Evolutionary conservation across 2,888 invertebrate genomes (phyloP).

Genomic region (Opisthograptis luteolata): DNA sequence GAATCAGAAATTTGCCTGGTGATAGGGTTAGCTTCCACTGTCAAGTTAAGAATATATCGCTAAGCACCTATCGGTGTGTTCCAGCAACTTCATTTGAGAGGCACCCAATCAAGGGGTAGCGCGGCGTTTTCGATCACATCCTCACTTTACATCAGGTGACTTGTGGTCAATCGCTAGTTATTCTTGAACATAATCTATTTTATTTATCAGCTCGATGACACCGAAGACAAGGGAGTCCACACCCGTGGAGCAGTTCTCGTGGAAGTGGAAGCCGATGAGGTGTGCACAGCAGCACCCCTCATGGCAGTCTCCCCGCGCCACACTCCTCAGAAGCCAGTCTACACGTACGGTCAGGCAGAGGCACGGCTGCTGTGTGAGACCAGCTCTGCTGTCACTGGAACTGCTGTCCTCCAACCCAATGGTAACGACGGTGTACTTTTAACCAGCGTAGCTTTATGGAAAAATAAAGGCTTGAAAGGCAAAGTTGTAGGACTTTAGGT

Average conservation of each 20-base stretch:
- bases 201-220: conserved; percentile 54
- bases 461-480: too few species aligned
- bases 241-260: conserved; percentile 91
- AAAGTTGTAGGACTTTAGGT: too few species aligned
- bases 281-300: conserved; percentile 90
- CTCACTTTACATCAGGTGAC: too few species aligned
- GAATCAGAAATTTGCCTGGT: too few species aligned
- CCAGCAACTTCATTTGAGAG: too few species aligned
- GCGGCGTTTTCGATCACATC: too few species aligned
- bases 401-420: conserved; percentile 73
- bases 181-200: too few species aligned
- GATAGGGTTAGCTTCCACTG: too few species aligned
- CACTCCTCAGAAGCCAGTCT: conserved; percentile 89
- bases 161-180: too few species aligned
- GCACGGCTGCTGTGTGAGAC: conserved; percentile 78
- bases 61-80: too few species aligned
- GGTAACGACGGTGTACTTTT: conserved; percentile 58
- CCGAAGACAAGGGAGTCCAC: conserved; percentile 67
- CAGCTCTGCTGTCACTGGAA: conserved; percentile 72
- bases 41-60: too few species aligned
- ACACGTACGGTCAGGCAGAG: conserved; percentile 87
- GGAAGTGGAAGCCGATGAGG: conserved; percentile 91
- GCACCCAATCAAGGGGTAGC: too few species aligned
- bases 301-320: conserved; percentile 85
- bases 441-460: neutral